Evolutionary conservation across 2,113 vertebrate species (phyloP), one percentile per base, ranked within the genome.

Genomic region (Choloepus hoffmanni): DNA sequence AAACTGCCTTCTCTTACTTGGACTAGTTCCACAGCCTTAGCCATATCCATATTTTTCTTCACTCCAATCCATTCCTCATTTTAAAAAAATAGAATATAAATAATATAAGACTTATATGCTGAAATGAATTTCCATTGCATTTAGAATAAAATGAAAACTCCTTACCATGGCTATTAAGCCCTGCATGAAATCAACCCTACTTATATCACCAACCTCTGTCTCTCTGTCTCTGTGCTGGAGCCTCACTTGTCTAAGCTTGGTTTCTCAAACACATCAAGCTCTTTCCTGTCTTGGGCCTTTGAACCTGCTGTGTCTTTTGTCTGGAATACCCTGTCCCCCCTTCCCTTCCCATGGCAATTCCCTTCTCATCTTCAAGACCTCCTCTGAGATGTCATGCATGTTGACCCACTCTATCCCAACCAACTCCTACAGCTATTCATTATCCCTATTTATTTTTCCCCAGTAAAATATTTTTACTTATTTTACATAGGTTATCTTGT

Each of bases 1-100:
- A 89, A 79, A 33, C 3, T 72, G 40, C 26, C 4, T 1, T 70
- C 18, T 48, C 9, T 72, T 79, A 33, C 40, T 10, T 63, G 23
- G 67, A 87, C 15, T 33, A 21, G 28, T n/a, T 82, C 48, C 33
- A 67, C 3, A 90, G 65, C 3, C 33, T 88, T 73, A 77, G 63
- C 26, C 40, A n/a, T 4, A 53, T 18, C 19, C 70, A 10, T 58
- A 78, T 50, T 65, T 58, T 76, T 21, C 19, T 90, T 67, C 40
- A 5, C 9, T 68, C 2, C 3, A n/a, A 40, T 62, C 84, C 1
- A 58, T 73, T 90, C 28, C 55, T 53, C n/a, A 53, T 62, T 28
- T 58, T 90, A 95, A 89, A 23, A 73, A 43, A 43, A 67, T 67
- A 67, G 86, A 91, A 50, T 36, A 72, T 26, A 78, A 74, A 73